Evolutionary conservation across 1,140 invertebrate species (phyloP).

Genomic region (Zaprionus lachaisei): DNA sequence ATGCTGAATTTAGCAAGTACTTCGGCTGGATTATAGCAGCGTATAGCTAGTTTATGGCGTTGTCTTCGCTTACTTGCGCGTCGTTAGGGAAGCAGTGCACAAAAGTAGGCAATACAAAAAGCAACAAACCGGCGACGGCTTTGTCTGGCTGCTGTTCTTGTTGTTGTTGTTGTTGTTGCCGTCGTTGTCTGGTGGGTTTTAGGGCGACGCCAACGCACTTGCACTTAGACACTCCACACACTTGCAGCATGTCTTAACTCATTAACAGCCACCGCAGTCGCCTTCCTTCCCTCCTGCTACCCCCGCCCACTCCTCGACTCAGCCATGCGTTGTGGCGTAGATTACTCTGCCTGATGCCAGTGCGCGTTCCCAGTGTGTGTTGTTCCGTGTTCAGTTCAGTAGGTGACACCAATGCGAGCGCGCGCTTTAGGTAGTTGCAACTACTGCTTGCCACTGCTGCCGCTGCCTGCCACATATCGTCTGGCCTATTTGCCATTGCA

Average conservation of each 20-base stretch:
- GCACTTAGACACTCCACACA: conserved; percentile 61
- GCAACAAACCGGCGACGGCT: conserved; percentile 24
- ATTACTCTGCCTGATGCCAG: conserved; percentile 66
- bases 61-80: conserved; percentile 14
- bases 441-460: not conserved
- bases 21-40: conserved; percentile 5
- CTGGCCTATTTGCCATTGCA: conserved; percentile 62
- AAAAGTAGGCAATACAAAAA: conserved; percentile 73
- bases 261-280: conserved; percentile 56
- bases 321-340: conserved; percentile 54
- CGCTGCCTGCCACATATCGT: conserved; percentile 43
- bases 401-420: conserved; percentile 70
- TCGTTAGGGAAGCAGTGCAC: conserved; percentile 38
- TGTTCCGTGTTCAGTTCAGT: conserved; percentile 57
- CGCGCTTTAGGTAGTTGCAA: conserved; percentile 26
- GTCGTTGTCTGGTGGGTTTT: conserved; percentile 42
- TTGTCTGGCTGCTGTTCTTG: not conserved
- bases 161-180: not conserved
- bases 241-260: conserved; percentile 61
- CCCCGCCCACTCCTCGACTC: not conserved
- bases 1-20: conserved; percentile 4
- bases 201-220: conserved; percentile 71
- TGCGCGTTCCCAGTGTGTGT: not conserved
- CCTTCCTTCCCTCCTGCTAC: not conserved
- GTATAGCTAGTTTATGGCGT: conserved; percentile 13